phyloP scores from a whole-genome alignment of 1,140 invertebrate species.

The Temnothorax curvispinosus region DNA sequence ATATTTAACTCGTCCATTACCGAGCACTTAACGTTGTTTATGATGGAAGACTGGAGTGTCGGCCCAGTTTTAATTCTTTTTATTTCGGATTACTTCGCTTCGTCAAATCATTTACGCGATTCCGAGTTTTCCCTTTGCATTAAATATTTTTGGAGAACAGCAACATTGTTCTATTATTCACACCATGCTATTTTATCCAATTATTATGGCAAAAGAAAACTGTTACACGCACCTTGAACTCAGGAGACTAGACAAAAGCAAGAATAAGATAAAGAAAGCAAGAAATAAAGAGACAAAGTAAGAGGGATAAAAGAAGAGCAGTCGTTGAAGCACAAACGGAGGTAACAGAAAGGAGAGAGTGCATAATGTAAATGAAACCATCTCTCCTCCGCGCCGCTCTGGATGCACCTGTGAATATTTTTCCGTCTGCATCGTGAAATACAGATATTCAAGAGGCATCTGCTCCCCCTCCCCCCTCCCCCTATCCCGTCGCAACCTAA shows the following conservation, averaged over 20 bases:
- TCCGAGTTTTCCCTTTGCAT: background rate
- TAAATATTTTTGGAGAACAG: slow-evolving; percentile 22
- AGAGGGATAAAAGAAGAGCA: background rate
- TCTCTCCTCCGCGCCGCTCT: background rate
- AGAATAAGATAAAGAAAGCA: background rate
- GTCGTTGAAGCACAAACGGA: slow-evolving; percentile 64
- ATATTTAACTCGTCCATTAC: slow-evolving; percentile 33
- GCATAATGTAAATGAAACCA: slow-evolving; percentile 75
- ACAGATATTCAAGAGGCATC: slow-evolving; percentile 76
- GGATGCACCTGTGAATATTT: slow-evolving; percentile 70
- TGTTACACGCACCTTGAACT: slow-evolving; percentile 18
- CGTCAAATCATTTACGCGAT: background rate
- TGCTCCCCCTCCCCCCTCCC: background rate
- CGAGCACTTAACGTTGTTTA: slow-evolving; percentile 26
- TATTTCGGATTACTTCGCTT: background rate
- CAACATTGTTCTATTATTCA: slow-evolving; percentile 15
- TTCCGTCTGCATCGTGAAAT: slow-evolving; percentile 73
- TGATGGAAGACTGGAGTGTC: background rate
- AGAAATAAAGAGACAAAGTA: background rate
- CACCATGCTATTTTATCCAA: slow-evolving; percentile 12
- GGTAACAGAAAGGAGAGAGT: slow-evolving; percentile 62
- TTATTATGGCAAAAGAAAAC: slow-evolving; percentile 34
- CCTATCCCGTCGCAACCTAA: background rate
- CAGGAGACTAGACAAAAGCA: background rate
- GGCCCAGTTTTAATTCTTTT: slow-evolving; percentile 1